Percentiles rank a stretch among this genome's conserved stretches.
Evolutionary conservation across 2,113 vertebrate species (phyloP).

Genomic region (Takifugu bimaculatus): DNA sequence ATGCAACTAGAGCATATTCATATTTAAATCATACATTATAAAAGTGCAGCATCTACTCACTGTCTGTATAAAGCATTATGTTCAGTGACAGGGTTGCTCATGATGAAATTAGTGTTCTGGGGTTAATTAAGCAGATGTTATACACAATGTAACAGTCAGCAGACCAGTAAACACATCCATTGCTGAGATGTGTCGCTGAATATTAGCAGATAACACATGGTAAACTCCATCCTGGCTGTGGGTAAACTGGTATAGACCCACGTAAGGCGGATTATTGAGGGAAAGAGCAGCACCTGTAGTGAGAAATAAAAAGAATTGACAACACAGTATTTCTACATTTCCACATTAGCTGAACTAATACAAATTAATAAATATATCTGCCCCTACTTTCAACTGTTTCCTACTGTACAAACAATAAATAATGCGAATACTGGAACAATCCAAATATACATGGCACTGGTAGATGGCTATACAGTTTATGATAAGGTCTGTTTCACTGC

Average conservation of each 20-base stretch:
- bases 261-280: conserved; percentile 22
- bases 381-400: no score
- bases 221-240: background rate
- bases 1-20: no score
- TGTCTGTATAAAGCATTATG: background rate
- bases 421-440: background rate
- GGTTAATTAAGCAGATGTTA: background rate
- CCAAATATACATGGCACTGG: background rate
- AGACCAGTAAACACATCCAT: conserved; percentile 15
- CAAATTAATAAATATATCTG: no score
- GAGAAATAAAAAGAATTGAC: conserved; percentile 13
- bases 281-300: conserved; percentile 40
- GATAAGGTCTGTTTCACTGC: background rate
- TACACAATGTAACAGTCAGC: conserved; percentile 3
- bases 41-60: background rate
- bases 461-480: background rate
- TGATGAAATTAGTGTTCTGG: no score
- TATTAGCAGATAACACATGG: conserved; percentile 5
- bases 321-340: background rate
- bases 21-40: no score
- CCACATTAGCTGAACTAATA: no score
- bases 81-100: no score
- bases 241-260: conserved; percentile 28
- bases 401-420: background rate
- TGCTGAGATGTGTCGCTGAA: conserved; percentile 10